Base-by-base conservation (phyloP, 2,797 vertebrate species). In the Danio tinwini region DNA sequence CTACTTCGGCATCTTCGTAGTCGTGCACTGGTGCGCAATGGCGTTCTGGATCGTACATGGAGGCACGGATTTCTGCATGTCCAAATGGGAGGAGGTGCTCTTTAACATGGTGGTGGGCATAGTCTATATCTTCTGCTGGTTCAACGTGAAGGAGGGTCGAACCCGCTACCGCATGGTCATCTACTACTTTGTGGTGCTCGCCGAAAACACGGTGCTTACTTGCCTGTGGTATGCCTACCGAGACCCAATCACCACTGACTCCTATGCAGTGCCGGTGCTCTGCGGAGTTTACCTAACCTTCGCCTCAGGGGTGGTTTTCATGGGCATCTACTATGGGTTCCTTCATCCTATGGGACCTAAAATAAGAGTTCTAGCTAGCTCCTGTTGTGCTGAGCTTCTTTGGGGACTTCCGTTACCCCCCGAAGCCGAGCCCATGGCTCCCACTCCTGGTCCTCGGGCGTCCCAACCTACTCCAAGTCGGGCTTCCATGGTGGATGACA, bases 91-190 rank as follows among this genome's bases (percentile, higher is more conserved):
- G 92, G 98, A 99, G 94, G 96, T 99, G 93, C 97, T 99, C 85
- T 99, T 99, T 94, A 99, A 99, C 91, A 98, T 99, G 97, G 97
- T 99, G 93, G 97, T 99, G 83, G 98, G 97, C 89, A 98, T 99
- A 13, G 97, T 99, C 92, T 99, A 99, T 94, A 98, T 99, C 93
- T 99, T 99, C 94, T 99, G 98, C 93, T 99, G 98, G 98, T 99
- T 99, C 90, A 99, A 99, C 86, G 98, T 99, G 91, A 97, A 99
- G 90, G 98, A 98, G 94, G 97, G 98, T 83, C 94, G 94, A 91
- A 99, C 97, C 78, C 96, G 97, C 88, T 95, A 94, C 90, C 92
- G 97, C 87, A 99, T 99, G 98, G 96, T 97, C 90, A 94, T 95
- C 45, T 99, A 99, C 94, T 99, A 99, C 92, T 95, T 91, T 0